Base-by-base conservation (phyloP, 2,888 invertebrate species). In the Drosophila tripunctata region DNA sequence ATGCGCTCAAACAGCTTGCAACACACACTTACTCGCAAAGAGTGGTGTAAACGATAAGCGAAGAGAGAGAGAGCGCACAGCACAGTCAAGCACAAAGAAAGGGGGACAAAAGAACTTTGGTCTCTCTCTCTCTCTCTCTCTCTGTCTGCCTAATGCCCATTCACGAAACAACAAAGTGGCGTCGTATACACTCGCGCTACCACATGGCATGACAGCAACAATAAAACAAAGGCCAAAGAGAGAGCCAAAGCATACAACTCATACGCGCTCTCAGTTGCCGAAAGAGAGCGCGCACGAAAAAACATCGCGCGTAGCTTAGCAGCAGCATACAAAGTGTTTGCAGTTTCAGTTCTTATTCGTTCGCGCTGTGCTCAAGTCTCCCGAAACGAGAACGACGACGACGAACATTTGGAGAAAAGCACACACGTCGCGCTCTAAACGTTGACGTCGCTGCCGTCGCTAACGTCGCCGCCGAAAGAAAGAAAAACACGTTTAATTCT, bases 321-420 rank as follows among this genome's bases (percentile, higher is more conserved):
- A 60, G 67, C 67, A 58, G 57, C 76, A 71, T 72, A 67, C 6
- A 31, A 14, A 30, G 44, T 35, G 63, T 56, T 76, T 63, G 17
- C 63, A 77, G 54, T 70, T 78, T 81, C 75, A 80, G 87, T 81
- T 81, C 65, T 73, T 74, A 62, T 84, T 81, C 58, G 65, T 75
- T 55, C 68, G 87, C 62, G 78, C 50, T 77, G 50, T 60, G 67
- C 41, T 58, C 54, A 66, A 55, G 80, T 83, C 35, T 48, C 43
- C 12, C 22, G n/a, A n/a, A n/a, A n/a, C n/a, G n/a, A n/a, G n/a
- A 12, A 14, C 41, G 17, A 21, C 19, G n/a, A n/a, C n/a, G n/a
- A n/a, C n/a, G n/a, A n/a, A n/a, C n/a, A 14, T 17, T 43, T 35
- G 43, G 52, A 33, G 12, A 40, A 36, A 41, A 38, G 15, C 17